A percentile compares a stretch with the other conserved stretches of the same genome.
Evolutionary conservation across 2,888 invertebrate species (phyloP).

Genomic region (Hemistola chrysoprasaria): DNA sequence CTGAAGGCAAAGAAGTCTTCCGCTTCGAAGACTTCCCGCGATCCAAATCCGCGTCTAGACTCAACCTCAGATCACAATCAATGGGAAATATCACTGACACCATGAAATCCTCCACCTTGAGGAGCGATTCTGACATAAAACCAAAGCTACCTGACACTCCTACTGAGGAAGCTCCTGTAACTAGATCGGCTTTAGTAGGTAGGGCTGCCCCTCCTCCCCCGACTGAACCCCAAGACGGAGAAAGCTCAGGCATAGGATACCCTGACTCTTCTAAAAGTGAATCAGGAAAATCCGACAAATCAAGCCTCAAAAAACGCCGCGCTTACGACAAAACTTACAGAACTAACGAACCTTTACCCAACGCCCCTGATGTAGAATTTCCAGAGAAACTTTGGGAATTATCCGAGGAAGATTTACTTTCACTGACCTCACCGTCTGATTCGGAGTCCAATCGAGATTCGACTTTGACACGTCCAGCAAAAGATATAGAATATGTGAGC

Average conservation of each 20-base stretch:
- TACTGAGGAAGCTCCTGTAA: conserved; percentile 58
- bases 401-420: conserved; percentile 84
- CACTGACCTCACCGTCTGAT: conserved; percentile 79
- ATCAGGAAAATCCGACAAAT: conserved; percentile 76
- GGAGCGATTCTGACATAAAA: conserved; percentile 62
- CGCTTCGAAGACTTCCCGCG: conserved; percentile 79
- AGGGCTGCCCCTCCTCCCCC: conserved; percentile 60
- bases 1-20: conserved; percentile 82
- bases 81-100: conserved; percentile 80
- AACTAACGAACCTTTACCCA: conserved; percentile 91
- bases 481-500: conserved; percentile 84
- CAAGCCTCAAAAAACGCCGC: conserved; percentile 83
- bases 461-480: conserved; percentile 80
- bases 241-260: conserved; percentile 77
- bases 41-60: conserved; percentile 82
- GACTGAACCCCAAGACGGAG: conserved; percentile 60
- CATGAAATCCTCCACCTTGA: conserved; percentile 67
- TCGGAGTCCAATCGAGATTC: conserved; percentile 82
- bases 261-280: conserved; percentile 78
- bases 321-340: conserved; percentile 91
- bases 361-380: conserved; percentile 89
- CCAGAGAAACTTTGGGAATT: conserved; percentile 91
- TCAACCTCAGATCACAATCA: conserved; percentile 78
- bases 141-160: conserved; percentile 61
- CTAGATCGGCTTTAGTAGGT: conserved; percentile 38